Evolutionary conservation across 1,140 invertebrate species (phyloP).

Genomic region (Cyrtorhinus lividipennis): DNA sequence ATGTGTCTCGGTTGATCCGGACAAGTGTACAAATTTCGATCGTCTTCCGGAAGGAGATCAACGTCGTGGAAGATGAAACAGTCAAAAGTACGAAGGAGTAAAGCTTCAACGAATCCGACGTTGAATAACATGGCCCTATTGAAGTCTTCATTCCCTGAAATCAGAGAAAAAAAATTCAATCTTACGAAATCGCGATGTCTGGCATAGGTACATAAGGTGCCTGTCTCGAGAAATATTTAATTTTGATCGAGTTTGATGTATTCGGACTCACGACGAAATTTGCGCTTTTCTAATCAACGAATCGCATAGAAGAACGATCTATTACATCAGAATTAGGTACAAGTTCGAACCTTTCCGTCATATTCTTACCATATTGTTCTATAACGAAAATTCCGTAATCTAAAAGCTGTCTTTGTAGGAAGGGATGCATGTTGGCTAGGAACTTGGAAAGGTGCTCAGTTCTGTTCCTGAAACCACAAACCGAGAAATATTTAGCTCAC

Average conservation of each 20-base stretch:
- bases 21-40: constrained; percentile 81
- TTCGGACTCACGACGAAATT: too few relatives aligned
- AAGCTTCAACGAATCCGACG: constrained; percentile 78
- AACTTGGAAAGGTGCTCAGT: constrained; percentile 67
- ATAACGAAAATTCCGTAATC: constrained; percentile 90
- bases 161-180: too few relatives aligned
- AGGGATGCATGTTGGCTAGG: constrained; percentile 77
- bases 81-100: constrained; percentile 58
- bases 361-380: constrained; percentile 68
- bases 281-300: too few relatives aligned
- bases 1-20: constrained; percentile 83
- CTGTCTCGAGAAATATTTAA: too few relatives aligned
- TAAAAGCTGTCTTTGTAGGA: constrained; percentile 76
- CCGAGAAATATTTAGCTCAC: too few relatives aligned
- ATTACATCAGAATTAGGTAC: too few relatives aligned
- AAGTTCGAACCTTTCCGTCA: too few relatives aligned
- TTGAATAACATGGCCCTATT: constrained; percentile 91
- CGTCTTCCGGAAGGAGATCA: constrained; percentile 83
- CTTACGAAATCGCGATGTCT: too few relatives aligned
- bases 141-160: constrained; percentile 51
- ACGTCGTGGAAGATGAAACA: constrained; percentile 96
- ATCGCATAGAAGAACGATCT: too few relatives aligned
- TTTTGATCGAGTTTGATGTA: too few relatives aligned
- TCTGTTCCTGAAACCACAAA: constrained; percentile 52
- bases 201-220: too few relatives aligned